Conservation (phyloP, 53 echinoderm and acorn worm genomes). For the Apostichopus leukothele region DNA sequence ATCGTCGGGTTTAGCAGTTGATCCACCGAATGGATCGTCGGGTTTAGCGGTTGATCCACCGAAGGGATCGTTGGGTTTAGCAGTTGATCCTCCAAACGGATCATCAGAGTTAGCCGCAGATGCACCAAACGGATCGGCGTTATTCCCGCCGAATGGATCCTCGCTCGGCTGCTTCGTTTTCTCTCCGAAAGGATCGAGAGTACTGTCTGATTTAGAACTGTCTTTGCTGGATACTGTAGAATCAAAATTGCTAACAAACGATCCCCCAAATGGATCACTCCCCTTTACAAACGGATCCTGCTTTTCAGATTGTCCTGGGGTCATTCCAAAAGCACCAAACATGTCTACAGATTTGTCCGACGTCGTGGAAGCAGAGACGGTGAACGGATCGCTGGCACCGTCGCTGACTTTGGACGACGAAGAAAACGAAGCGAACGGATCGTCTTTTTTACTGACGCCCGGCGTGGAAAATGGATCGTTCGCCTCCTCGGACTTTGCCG, state of each 20-base stretch:
- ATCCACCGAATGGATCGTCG: conserved; percentile 36
- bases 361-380: conserved; percentile 27
- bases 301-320: conserved; percentile 26
- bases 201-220: conserved; percentile 31
- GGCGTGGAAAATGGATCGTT: conserved; percentile 69
- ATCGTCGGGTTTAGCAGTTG: conserved; percentile 48
- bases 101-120: conserved; percentile 44
- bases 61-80: conserved; percentile 60
- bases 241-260: conserved; percentile 41
- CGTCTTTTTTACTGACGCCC: conserved; percentile 33
- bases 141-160: conserved; percentile 28
- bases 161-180: conserved; percentile 16
- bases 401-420: conserved; percentile 19
- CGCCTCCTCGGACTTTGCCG: conserved; percentile 41
- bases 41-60: conserved; percentile 39
- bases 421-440: conserved; percentile 47
- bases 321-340: conserved; percentile 42
- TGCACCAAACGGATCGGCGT: conserved; percentile 56
- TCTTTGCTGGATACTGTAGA: conserved; percentile 27
- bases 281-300: conserved; percentile 45
- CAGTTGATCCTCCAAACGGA: conserved; percentile 52
- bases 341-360: conserved; percentile 17
- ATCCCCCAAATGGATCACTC: conserved; percentile 60
- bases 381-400: conserved; percentile 30
- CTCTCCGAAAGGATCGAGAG: conserved; percentile 61